phyloP scores from a whole-genome alignment of 1,140 invertebrate genomes.

The Glomeris maerens region DNA sequence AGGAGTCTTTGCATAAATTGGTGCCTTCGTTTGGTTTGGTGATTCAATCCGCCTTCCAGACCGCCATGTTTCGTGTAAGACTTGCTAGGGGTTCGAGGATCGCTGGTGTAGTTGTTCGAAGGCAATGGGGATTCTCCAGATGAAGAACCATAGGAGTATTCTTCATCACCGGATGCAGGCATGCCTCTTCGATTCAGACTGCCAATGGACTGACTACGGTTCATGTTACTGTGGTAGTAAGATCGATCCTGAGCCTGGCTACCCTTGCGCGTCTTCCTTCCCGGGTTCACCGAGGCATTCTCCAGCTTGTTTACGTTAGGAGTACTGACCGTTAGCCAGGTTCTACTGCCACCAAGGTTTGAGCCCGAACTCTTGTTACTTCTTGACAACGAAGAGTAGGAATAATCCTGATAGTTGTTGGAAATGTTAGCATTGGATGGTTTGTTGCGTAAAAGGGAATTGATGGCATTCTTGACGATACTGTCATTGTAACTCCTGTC shows the following conservation, averaged over 20 bases:
- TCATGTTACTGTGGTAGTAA: neutral
- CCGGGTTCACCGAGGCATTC: neutral
- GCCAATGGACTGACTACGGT: neutral
- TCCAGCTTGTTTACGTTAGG: neutral
- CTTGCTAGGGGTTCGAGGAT: neutral
- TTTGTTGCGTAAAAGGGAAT: neutral
- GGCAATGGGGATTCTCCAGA: neutral
- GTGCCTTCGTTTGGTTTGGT: too few species aligned
- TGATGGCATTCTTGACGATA: neutral
- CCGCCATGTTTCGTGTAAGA: neutral
- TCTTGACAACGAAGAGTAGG: neutral
- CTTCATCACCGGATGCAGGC: neutral
- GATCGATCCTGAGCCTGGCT: neutral
- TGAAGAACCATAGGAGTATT: too few species aligned
- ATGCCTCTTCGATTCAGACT: neutral
- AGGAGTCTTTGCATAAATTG: too few species aligned
- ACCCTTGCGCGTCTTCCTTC: neutral
- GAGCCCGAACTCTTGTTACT: neutral
- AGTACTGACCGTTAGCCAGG: neutral
- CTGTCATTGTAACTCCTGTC: neutral
- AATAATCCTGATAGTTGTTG: neutral
- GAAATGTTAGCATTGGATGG: neutral
- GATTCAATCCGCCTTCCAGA: neutral
- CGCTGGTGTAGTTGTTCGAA: neutral
- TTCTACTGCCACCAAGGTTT: neutral